Evolutionary conservation across 2,888 invertebrate genomes (phyloP).

Genomic region (Lottia scabra): DNA sequence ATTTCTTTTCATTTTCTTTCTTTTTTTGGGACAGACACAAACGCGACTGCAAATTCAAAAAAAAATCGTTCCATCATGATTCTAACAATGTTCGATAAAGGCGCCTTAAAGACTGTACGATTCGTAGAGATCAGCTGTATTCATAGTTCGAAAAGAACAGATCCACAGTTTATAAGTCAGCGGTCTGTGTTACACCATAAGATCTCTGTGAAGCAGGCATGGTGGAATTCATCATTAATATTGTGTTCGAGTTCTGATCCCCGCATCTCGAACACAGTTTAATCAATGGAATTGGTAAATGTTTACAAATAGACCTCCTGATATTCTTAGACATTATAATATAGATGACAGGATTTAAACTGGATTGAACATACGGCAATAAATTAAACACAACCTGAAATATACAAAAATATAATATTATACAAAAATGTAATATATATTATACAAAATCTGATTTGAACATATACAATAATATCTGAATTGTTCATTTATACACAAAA

Average conservation of each 20-base stretch:
- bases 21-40: too few species aligned
- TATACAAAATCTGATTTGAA: background rate
- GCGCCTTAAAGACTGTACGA: too few species aligned
- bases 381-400: slow-evolving; percentile 51
- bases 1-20: too few species aligned
- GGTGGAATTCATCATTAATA: background rate
- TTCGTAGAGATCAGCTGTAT: too few species aligned
- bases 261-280: background rate
- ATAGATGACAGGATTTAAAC: slow-evolving; percentile 57
- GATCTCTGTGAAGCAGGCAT: background rate
- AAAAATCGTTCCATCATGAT: too few species aligned
- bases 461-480: too few species aligned
- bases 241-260: background rate
- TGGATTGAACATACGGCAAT: slow-evolving; percentile 57
- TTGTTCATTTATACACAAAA: too few species aligned
- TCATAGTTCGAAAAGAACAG: too few species aligned
- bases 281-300: slow-evolving; percentile 8
- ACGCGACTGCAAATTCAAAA: too few species aligned
- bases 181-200: background rate
- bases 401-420: slow-evolving; percentile 6
- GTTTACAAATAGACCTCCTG: slow-evolving; percentile 28
- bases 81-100: too few species aligned
- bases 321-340: slow-evolving; percentile 56
- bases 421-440: background rate
- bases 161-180: background rate